A percentile compares a stretch with the other conserved stretches of the same genome.
These are phyloP conservation scores for Diarsia rubi DNA, from an alignment of 2,888 invertebrate species.

Conservation along the genomic window DNA sequence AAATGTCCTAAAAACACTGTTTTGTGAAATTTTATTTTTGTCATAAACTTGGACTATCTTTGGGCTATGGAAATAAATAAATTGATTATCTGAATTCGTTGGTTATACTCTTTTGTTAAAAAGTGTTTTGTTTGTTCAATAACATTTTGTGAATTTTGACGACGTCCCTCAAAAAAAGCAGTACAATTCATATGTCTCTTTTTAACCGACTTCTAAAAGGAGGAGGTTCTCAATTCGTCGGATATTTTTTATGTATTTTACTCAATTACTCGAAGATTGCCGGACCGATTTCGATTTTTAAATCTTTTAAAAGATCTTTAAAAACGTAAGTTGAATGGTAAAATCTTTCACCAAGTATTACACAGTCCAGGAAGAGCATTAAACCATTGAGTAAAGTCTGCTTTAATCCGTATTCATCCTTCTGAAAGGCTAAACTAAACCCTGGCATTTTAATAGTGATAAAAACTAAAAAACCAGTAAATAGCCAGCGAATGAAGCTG, in stretches of 20 bases:
- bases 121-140: background rate
- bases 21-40: conserved; percentile 38
- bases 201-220: too few species aligned
- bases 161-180: background rate
- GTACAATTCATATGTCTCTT: background rate
- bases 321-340: background rate
- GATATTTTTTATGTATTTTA: too few species aligned
- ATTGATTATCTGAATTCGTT: conserved; percentile 2
- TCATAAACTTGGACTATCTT: conserved; percentile 13
- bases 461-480: conserved; percentile 37
- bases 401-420: conserved; percentile 37
- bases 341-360: conserved; percentile 6
- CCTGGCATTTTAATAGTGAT: conserved; percentile 40
- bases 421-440: conserved; percentile 50
- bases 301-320: background rate
- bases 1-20: conserved; percentile 52
- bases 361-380: conserved; percentile 11
- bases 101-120: background rate
- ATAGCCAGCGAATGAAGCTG: conserved; percentile 30
- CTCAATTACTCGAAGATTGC: too few species aligned
- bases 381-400: conserved; percentile 27
- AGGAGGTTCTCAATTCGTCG: too few species aligned
- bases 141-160: background rate
- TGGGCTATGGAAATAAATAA: background rate
- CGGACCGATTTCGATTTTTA: too few species aligned